phyloP scores from a whole-genome alignment of 1,140 invertebrate species.

The Ditylenchus dipsaci region DNA sequence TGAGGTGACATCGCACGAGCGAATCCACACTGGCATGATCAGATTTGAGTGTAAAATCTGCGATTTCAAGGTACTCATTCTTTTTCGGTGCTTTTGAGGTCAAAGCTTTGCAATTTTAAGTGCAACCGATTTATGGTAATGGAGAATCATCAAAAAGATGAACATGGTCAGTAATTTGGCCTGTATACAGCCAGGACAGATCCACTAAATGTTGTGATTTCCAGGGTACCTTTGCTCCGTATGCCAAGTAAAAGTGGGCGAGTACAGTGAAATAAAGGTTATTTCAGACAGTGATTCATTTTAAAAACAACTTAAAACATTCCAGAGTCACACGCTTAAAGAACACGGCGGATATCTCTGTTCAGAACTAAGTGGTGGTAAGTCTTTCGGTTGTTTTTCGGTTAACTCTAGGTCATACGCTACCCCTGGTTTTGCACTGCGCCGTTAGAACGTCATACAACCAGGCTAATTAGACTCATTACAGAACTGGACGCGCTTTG shows the following conservation, averaged over 20 bases:
- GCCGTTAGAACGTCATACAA: not conserved
- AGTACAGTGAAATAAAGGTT: constrained; percentile 42
- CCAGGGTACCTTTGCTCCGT: constrained; percentile 38
- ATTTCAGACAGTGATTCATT: no score
- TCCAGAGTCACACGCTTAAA: constrained; percentile 53
- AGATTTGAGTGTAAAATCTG: constrained; percentile 58
- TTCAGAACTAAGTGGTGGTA: constrained; percentile 48
- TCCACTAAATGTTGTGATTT: no score
- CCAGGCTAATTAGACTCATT: not conserved
- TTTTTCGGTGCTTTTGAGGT: not conserved
- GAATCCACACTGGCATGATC: constrained; percentile 57
- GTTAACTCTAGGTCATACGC: not conserved
- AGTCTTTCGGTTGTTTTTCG: not conserved
- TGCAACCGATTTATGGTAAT: constrained; percentile 55
- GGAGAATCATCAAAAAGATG: constrained; percentile 55
- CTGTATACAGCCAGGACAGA: no score
- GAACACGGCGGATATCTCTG: constrained; percentile 57
- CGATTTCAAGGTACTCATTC: constrained; percentile 34
- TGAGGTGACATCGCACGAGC: constrained; percentile 53
- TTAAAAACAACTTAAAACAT: not conserved
- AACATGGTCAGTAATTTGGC: constrained; percentile 32
- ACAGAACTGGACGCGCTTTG: not conserved
- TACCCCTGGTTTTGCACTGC: not conserved
- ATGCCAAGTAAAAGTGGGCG: constrained; percentile 45
- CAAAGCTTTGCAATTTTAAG: not conserved